These are phyloP conservation scores for Nebria salina DNA, from an alignment of 2,888 invertebrate genomes.

Conservation along the genomic window DNA sequence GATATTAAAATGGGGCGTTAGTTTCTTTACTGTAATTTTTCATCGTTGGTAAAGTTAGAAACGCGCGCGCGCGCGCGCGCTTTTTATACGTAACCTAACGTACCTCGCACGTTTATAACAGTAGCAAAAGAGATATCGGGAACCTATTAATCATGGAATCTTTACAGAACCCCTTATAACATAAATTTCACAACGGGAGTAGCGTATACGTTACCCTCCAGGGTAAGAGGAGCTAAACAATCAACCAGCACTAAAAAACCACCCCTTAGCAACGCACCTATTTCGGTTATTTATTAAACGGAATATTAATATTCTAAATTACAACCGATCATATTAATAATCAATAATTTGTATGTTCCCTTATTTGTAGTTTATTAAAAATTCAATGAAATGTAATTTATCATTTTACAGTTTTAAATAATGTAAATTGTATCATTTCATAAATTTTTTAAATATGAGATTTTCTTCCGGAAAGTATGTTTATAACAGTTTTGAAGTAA, in stretches of 20 bases:
- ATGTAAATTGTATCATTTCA: no score
- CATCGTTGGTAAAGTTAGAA: not conserved
- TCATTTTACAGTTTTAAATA: no score
- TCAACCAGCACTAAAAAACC: not conserved
- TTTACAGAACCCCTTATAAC: not conserved
- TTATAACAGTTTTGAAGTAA: no score
- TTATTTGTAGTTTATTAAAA: no score
- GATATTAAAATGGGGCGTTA: not conserved
- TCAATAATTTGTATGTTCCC: no score
- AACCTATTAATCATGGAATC: not conserved
- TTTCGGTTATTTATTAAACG: no score
- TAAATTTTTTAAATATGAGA: no score
- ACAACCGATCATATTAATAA: no score
- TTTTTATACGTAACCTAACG: not conserved
- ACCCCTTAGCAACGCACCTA: no score
- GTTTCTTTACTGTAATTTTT: not conserved
- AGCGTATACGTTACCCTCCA: not conserved
- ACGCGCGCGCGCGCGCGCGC: not conserved
- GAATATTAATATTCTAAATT: no score
- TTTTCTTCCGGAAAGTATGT: no score
- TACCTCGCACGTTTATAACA: not conserved
- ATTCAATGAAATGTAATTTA: no score
- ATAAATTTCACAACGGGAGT: not conserved
- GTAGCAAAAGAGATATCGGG: not conserved
- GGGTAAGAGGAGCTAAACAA: not conserved